Base-by-base conservation (phyloP, 2,797 vertebrate species). In the Scolopax rusticola region DNA sequence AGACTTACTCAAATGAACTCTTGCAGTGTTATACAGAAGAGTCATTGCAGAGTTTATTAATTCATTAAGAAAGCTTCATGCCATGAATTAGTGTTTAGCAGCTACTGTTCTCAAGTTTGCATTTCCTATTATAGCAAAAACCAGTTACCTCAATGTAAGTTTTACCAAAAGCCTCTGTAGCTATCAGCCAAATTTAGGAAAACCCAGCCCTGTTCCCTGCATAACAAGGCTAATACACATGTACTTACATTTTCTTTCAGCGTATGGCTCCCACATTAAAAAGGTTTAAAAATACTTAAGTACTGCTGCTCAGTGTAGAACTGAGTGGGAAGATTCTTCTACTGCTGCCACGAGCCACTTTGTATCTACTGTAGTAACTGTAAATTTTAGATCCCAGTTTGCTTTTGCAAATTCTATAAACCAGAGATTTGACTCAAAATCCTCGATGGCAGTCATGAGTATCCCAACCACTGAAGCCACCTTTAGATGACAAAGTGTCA, bases 221-320 rank as follows among this genome's bases (percentile, higher is more conserved):
- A 45, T 64, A 92, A 76, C 78, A 74, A 64, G 45, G 64, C 68
- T 75, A 56, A 84, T 30, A 67, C 40, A 87, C 16, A 56, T 53
- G 70, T 47, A 61, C 69, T 70, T 90, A 33, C 5, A 61, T 59
- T 47, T 69, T 30, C 84, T 84, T 84, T 87, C 61, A 56, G 43
- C 2, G 0, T 76, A 88, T 36, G 51, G 57, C 50, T 69, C 67
- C 82, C 92, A 69, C 50, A 70, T 57, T 77, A 51, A 79, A 84
- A 81, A 73, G 19, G 63, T 56, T 89, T 89, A 77, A 87, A 95
- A 81, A 87, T 84, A 82, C 48, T 90, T 68, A 77, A 96, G 64
- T 78, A 60, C 78, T 94, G 70, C 68, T 87, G 86, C 71, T 92
- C 28, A 74, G 43, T 70, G 67, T 33, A 79, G 70, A 92, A 53